Evolutionary conservation across 37 sponge, comb jelly and placozoan genomes (phyloP).

Genomic region (Mnemiopsis leidyi): DNA sequence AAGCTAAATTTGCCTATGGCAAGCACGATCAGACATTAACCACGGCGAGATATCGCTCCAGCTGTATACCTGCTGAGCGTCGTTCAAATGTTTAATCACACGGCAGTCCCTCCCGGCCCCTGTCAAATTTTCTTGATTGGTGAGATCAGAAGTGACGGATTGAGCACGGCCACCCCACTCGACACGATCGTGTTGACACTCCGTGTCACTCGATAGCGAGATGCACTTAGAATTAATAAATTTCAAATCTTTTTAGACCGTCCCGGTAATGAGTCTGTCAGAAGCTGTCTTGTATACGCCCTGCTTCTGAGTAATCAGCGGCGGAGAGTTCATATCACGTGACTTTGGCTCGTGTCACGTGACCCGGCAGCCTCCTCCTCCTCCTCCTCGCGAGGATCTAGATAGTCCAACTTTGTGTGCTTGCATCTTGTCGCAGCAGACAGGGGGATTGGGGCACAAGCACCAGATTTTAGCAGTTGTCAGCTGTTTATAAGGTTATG

Average conservation of each 20-base stretch:
- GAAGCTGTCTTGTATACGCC: conserved; percentile 7
- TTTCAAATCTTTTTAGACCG: conserved; percentile 37
- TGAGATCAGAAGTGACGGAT: background rate
- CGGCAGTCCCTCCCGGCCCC: background rate
- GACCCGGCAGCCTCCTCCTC: too few relatives aligned
- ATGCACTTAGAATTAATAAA: conserved; percentile 20
- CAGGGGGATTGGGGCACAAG: too few relatives aligned
- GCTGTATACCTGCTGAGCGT: background rate
- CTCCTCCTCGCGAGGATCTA: too few relatives aligned
- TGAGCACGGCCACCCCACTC: background rate
- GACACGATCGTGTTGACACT: background rate
- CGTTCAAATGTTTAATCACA: background rate
- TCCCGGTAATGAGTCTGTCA: conserved; percentile 4
- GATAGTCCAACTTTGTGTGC: too few relatives aligned
- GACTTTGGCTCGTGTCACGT: too few relatives aligned
- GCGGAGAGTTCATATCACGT: background rate
- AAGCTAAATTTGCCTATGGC: background rate
- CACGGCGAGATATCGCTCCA: background rate
- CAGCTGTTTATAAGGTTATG: too few relatives aligned
- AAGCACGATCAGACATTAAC: background rate
- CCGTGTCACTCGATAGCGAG: background rate
- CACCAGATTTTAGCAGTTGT: too few relatives aligned
- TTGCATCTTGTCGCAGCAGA: too few relatives aligned
- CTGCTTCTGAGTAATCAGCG: background rate
- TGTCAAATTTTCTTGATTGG: background rate